Conservation (phyloP, 2,797 vertebrate genomes). For the Pipistrellus pygmaeus region DNA sequence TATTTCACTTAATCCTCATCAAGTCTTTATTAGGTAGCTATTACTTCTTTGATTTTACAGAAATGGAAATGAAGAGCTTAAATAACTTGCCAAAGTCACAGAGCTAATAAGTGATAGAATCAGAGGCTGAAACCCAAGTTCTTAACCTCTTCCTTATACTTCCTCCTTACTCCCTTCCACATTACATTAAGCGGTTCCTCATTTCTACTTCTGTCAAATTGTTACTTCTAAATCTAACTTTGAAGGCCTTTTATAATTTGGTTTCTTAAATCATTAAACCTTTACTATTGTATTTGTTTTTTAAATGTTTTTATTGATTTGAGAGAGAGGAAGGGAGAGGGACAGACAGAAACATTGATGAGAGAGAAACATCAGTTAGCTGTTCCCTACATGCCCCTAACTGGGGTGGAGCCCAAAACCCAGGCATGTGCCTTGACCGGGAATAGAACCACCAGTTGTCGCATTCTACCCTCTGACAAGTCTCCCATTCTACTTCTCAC, state of each 20-base stretch:
- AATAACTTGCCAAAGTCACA: background rate
- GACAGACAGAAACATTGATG: too few relatives aligned
- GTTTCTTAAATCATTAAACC: background rate
- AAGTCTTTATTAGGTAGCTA: background rate
- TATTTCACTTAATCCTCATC: background rate
- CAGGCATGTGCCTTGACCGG: too few relatives aligned
- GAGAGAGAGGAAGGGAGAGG: too few relatives aligned
- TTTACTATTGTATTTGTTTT: too few relatives aligned
- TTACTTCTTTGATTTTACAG: conserved; percentile 22
- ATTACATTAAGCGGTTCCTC: background rate
- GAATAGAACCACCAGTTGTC: too few relatives aligned
- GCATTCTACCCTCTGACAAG: background rate
- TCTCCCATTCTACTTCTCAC: background rate
- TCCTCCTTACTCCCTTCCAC: background rate
- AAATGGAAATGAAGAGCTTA: background rate
- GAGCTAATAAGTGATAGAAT: background rate
- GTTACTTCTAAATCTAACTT: background rate
- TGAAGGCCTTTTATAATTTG: conserved; percentile 13
- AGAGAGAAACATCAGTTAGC: too few relatives aligned
- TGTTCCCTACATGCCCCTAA: too few relatives aligned
- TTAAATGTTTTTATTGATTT: too few relatives aligned
- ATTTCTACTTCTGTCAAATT: background rate
- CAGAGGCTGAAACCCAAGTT: background rate
- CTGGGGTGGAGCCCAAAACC: too few relatives aligned
- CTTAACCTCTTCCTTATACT: background rate